A percentile compares a stretch with the other conserved stretches of the same genome.
Evolutionary conservation across 1,140 invertebrate genomes (phyloP).

Genomic region (Frieseomelitta varia): DNA sequence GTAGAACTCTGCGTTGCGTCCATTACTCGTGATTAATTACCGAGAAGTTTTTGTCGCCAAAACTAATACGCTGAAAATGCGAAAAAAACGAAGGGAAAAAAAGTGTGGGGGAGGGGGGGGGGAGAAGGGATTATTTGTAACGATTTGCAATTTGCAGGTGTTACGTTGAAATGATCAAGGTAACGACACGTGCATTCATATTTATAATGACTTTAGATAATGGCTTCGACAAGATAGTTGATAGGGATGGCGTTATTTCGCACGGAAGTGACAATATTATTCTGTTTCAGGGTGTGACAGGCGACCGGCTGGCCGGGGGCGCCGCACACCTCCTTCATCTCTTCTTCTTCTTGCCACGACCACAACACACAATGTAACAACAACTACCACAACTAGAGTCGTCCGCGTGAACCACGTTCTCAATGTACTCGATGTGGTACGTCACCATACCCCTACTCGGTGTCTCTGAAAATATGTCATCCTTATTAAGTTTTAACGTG

Average conservation of each 20-base stretch:
- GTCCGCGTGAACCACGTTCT: slow-evolving; percentile 80
- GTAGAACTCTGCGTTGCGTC: neutral
- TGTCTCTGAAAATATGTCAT: slow-evolving; percentile 77
- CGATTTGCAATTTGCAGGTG: neutral
- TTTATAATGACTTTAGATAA: slow-evolving; percentile 36
- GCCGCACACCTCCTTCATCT: slow-evolving; percentile 81
- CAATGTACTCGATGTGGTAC: slow-evolving; percentile 81
- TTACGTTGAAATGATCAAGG: neutral
- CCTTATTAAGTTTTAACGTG: slow-evolving; percentile 73
- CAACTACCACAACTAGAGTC: slow-evolving; percentile 79
- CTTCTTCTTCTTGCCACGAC: slow-evolving; percentile 81
- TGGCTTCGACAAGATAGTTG: slow-evolving; percentile 48
- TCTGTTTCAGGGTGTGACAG: slow-evolving; percentile 82
- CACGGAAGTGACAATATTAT: slow-evolving; percentile 79
- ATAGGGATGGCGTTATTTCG: slow-evolving; percentile 62
- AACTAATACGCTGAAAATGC: neutral
- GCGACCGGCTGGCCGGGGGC: slow-evolving; percentile 82
- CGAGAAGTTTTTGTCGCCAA: neutral
- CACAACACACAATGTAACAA: slow-evolving; percentile 81
- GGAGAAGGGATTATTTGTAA: neutral
- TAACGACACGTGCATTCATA: neutral
- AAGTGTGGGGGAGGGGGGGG: too few relatives aligned
- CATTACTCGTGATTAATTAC: neutral
- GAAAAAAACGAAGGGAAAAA: neutral
- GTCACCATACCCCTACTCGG: slow-evolving; percentile 80